A percentile compares a stretch with the other conserved stretches of the same genome.
These are phyloP conservation scores for Acanthoscelides obtectus DNA, from an alignment of 2,888 invertebrate genomes.

Conservation along the genomic window DNA sequence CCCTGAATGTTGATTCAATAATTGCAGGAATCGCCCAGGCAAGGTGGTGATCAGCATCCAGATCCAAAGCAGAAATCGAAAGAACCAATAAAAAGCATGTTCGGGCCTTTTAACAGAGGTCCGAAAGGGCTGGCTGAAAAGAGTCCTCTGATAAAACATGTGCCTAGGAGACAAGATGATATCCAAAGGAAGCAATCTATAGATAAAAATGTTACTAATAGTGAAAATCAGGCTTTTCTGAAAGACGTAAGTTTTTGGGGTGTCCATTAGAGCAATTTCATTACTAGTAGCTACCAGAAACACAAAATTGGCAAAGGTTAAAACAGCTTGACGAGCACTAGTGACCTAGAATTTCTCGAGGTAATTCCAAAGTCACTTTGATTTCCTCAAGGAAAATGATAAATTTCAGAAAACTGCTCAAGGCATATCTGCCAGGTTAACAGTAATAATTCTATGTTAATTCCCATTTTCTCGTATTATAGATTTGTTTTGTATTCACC, in stretches of 20 bases:
- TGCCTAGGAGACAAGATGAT: constrained; percentile 63
- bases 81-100: constrained; percentile 50
- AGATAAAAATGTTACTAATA: constrained; percentile 70
- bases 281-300: no score
- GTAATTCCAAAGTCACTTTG: no score
- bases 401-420: no score
- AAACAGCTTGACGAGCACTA: background rate
- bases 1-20: background rate
- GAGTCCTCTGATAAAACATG: constrained; percentile 82
- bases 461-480: no score
- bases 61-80: constrained; percentile 41
- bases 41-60: constrained; percentile 14
- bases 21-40: constrained; percentile 3
- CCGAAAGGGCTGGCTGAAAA: constrained; percentile 83
- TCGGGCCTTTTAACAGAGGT: constrained; percentile 74
- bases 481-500: no score
- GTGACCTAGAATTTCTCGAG: no score
- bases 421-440: no score
- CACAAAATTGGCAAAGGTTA: background rate
- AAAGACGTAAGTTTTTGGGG: constrained; percentile 72
- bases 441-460: no score
- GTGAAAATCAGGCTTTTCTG: constrained; percentile 90
- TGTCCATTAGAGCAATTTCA: no score
- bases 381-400: no score
- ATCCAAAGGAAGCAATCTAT: constrained; percentile 63